Base-by-base conservation (phyloP, 1,140 invertebrate genomes). In the Brachystomella parvula region DNA sequence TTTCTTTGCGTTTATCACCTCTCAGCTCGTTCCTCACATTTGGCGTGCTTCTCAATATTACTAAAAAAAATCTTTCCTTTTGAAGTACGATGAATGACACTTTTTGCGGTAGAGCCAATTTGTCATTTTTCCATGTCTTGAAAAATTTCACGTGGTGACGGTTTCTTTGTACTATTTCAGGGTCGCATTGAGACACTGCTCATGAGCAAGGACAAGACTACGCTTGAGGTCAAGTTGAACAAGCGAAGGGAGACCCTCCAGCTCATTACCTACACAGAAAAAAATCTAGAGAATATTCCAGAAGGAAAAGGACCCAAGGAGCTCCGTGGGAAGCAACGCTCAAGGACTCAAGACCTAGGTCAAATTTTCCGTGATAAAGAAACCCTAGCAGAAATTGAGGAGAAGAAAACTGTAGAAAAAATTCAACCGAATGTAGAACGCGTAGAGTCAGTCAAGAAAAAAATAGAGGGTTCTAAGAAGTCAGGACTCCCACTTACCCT, bases 361-460 rank as follows among this genome's bases (percentile, higher is more conserved):
- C 31, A 85, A 76, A 85, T 89, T 65, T 89, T 90, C 76, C 87
- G 89, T 78, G 86, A 86, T 30, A 89, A 88, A 74, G 76, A 77
- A 60, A 71, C 72, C 59, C 68, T 71, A 53, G 74, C 74, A 47
- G 77, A 77, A 59, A 67, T 69, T 44, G 73, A 74, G 58, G 70
- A 74, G 33, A 59, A 67, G 47, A 71, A 71, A 49, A 68, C 71
- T 64, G 70, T 66, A 19, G 71, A 74, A 31, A 71, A 60, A 63
- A 74, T 75, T 21, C 65, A 64, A 15, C 64, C 63, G 6, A 58
- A 70, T 68, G 17, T 73, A 66, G 58, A 68, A 35, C 71, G 74
- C 61, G 61, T 73, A 1, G 68, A 70, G 31, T 65, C 69, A 35
- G 65, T 74, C 65, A 69, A 21, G 64, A 65, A 65, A 30, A 47